Percentiles rank a stretch among this genome's conserved stretches.
These are phyloP conservation scores for Lepidocolaptes lacrymiger DNA, from an alignment of 2,797 vertebrate genomes.

Conservation along the genomic window DNA sequence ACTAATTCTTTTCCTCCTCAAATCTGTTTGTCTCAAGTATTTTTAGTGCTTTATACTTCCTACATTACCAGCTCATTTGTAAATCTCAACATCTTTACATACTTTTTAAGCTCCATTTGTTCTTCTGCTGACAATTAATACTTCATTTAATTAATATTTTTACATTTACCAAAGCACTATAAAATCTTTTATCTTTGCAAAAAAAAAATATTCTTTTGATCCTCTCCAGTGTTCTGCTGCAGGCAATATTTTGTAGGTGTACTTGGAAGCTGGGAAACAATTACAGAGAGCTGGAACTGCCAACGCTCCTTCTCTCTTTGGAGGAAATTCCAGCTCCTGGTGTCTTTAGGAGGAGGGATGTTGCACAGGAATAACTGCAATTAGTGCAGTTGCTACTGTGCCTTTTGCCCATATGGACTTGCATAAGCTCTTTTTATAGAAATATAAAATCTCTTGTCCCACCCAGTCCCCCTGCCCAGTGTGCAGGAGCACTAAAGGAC, in stretches of 20 bases:
- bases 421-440: not conserved
- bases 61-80: not conserved
- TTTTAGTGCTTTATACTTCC: not conserved
- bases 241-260: not conserved
- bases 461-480: not conserved
- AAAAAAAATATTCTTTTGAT: not conserved
- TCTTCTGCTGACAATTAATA: not conserved
- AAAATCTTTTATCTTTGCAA: not conserved
- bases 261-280: not conserved
- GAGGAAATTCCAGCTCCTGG: not conserved
- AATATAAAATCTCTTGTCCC: not conserved
- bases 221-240: not conserved
- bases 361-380: not conserved
- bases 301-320: not conserved
- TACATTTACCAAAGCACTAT: not conserved
- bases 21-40: not conserved
- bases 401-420: not conserved
- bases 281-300: not conserved
- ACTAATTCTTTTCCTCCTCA: not conserved
- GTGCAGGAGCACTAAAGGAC: not conserved
- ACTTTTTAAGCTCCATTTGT: not conserved
- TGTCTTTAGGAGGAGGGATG: not conserved
- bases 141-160: slow-evolving; percentile 1
- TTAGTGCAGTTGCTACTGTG: not conserved
- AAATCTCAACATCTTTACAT: not conserved